These are phyloP conservation scores for Macroramphosus scolopax DNA, from an alignment of 2,797 vertebrate species.

Conservation along the genomic window DNA sequence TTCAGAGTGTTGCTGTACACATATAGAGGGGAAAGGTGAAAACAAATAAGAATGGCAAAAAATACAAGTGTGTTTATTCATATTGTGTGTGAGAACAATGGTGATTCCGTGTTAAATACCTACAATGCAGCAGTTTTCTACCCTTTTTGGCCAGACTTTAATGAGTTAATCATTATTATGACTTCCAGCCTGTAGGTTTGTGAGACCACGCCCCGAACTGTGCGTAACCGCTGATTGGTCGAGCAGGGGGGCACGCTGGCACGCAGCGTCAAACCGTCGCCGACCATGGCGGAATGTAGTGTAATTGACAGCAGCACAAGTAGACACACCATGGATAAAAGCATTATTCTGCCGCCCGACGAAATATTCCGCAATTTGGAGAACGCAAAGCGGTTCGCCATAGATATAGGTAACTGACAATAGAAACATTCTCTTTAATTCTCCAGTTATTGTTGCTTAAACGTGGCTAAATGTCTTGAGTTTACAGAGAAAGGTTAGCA, in stretches of 20 bases:
- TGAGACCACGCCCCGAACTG: neutral
- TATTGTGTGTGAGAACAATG: too few species aligned
- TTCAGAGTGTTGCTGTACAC: too few species aligned
- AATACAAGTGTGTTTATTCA: too few species aligned
- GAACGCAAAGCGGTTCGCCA: conserved; percentile 96
- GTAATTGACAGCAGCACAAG: conserved; percentile 74
- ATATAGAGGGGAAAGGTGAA: too few species aligned
- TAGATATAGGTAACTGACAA: conserved; percentile 87
- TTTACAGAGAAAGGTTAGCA: conserved; percentile 13
- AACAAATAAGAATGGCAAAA: too few species aligned
- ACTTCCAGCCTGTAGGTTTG: too few species aligned
- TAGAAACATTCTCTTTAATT: neutral
- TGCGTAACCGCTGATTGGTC: conserved; percentile 51
- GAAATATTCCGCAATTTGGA: conserved; percentile 97
- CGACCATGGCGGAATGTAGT: conserved; percentile 90
- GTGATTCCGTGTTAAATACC: too few species aligned
- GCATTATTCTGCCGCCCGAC: conserved; percentile 93
- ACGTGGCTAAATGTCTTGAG: conserved; percentile 14
- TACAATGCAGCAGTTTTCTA: too few species aligned
- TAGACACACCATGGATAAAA: conserved; percentile 89
- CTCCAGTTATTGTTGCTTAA: neutral
- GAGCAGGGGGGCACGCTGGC: neutral
- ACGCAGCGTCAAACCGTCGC: conserved; percentile 34
- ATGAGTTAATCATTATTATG: too few species aligned
- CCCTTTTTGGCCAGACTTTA: too few species aligned